Evolutionary conservation across 1,140 invertebrate species (phyloP).

Genomic region (Scaptomyza pallida): DNA sequence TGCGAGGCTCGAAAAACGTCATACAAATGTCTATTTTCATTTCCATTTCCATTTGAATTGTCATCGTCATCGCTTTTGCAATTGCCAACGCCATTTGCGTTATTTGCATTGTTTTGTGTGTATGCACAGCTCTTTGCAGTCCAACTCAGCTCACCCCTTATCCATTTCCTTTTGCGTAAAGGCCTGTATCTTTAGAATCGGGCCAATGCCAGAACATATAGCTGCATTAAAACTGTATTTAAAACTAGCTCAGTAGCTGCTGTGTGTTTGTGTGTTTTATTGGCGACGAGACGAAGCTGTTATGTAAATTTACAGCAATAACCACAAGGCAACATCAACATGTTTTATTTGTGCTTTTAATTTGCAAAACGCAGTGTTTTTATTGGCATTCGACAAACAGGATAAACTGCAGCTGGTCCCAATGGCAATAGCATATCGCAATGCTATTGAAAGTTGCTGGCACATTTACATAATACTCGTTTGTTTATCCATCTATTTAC

Average conservation of each 20-base stretch:
- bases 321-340: conserved; percentile 20
- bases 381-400: conserved; percentile 31
- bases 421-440: neutral
- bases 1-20: conserved; percentile 7
- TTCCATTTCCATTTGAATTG: conserved; percentile 1
- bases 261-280: conserved; percentile 10
- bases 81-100: conserved; percentile 17
- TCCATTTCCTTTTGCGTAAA: neutral
- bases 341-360: conserved; percentile 67
- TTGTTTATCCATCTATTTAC: conserved; percentile 57
- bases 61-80: conserved; percentile 1
- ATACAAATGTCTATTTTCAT: conserved; percentile 11
- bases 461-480: conserved; percentile 61
- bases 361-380: conserved; percentile 55
- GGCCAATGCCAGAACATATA: conserved; percentile 14
- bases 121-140: conserved; percentile 18
- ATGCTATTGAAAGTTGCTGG: conserved; percentile 42
- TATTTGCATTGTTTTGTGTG: conserved; percentile 32
- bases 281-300: conserved; percentile 5
- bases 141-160: neutral
- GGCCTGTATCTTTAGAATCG: neutral
- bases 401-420: conserved; percentile 2
- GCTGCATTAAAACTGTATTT: conserved; percentile 25
- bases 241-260: conserved; percentile 23
- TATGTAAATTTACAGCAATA: conserved; percentile 37